Percentiles rank a stretch among this genome's conserved stretches.
Evolutionary conservation across 1,140 invertebrate genomes (phyloP).

Genomic region (Drosophila melanica): DNA sequence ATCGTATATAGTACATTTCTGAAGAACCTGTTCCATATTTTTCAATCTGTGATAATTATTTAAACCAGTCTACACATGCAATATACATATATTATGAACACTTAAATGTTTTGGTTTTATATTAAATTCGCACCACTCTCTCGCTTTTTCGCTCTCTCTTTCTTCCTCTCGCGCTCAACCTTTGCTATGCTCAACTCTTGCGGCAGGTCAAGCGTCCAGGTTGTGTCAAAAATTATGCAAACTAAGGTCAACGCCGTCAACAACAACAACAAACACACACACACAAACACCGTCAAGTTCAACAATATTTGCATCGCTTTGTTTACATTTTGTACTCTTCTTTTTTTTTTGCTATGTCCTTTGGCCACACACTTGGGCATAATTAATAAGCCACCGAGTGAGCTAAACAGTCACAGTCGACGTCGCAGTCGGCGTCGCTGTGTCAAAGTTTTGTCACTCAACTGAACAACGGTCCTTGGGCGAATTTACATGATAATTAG

Average conservation of each 20-base stretch:
- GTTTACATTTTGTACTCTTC: slow-evolving; percentile 53
- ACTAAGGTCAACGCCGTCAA: slow-evolving; percentile 69
- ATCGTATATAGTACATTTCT: background rate
- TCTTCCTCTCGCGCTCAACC: background rate
- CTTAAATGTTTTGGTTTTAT: background rate
- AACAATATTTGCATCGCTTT: slow-evolving; percentile 75
- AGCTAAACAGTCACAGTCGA: slow-evolving; percentile 16
- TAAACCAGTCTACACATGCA: slow-evolving; percentile 6
- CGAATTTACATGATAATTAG: slow-evolving; percentile 82
- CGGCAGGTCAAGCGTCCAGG: slow-evolving; percentile 72
- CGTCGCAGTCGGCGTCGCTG: background rate
- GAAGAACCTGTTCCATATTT: slow-evolving; percentile 15
- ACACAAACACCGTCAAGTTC: slow-evolving; percentile 42
- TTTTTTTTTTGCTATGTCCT: slow-evolving; percentile 49
- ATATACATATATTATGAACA: background rate
- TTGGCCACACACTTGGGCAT: slow-evolving; percentile 81
- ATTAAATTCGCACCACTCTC: background rate
- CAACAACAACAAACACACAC: slow-evolving; percentile 28
- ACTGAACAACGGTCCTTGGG: slow-evolving; percentile 58
- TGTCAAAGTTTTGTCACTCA: slow-evolving; percentile 42
- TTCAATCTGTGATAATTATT: background rate
- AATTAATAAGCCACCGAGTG: slow-evolving; percentile 73
- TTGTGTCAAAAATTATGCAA: slow-evolving; percentile 75
- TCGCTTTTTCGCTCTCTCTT: background rate
- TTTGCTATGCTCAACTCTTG: slow-evolving; percentile 30